Conservation (phyloP, 2,888 invertebrate species). For the Thereva unica region DNA sequence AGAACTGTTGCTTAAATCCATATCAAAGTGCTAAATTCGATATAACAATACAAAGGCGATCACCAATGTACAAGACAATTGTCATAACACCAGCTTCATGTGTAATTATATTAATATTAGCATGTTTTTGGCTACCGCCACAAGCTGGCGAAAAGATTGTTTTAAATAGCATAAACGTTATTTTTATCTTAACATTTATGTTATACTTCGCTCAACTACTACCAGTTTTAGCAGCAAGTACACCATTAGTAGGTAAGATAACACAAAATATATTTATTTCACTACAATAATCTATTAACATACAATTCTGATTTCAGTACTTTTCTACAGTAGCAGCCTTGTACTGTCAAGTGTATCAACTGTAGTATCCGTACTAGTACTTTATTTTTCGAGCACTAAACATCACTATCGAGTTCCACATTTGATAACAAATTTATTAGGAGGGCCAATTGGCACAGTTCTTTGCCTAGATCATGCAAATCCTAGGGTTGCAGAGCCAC, state of each 20-base stretch:
- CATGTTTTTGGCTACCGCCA: constrained; percentile 66
- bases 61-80: constrained; percentile 65
- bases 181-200: constrained; percentile 63
- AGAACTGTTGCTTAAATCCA: constrained; percentile 61
- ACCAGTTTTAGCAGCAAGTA: constrained; percentile 51
- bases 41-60: constrained; percentile 61
- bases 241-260: constrained; percentile 53
- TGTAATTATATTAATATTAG: constrained; percentile 64
- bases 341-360: constrained; percentile 59
- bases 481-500: background rate
- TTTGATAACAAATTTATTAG: constrained; percentile 50
- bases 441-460: constrained; percentile 46
- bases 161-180: constrained; percentile 61
- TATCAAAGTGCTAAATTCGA: constrained; percentile 61
- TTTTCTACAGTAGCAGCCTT: constrained; percentile 60
- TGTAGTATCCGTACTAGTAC: constrained; percentile 59
- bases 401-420: constrained; percentile 59
- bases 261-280: background rate
- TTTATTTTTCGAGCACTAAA: constrained; percentile 60
- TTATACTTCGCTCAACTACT: constrained; percentile 62
- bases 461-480: constrained; percentile 15
- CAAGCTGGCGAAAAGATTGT: constrained; percentile 65
- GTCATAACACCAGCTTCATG: constrained; percentile 68
- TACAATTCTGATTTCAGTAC: constrained; percentile 54
- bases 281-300: background rate